Conservation (phyloP, 92 coral and sea anemone species). For the Phenganax stokvisi region DNA sequence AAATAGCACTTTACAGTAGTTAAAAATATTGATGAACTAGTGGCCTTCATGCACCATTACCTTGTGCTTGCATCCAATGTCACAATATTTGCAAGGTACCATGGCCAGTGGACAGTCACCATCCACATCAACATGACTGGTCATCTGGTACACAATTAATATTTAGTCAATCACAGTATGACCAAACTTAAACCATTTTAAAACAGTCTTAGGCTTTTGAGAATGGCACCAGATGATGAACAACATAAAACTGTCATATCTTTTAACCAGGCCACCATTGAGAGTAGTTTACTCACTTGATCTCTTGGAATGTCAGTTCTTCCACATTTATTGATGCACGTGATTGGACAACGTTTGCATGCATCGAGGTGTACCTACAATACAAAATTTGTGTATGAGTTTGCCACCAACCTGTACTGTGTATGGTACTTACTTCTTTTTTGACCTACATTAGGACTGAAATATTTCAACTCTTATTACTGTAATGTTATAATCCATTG, state of each 20-base stretch:
- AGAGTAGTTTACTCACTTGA: conserved; percentile 53
- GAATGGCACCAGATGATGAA: too few relatives aligned
- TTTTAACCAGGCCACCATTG: too few relatives aligned
- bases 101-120: conserved; percentile 94
- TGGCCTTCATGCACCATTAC: conserved; percentile 34
- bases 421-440: too few relatives aligned
- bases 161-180: neutral
- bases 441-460: neutral
- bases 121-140: conserved; percentile 77
- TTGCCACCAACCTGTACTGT: too few relatives aligned
- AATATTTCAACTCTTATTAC: neutral
- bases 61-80: conserved; percentile 89
- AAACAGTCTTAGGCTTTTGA: too few relatives aligned
- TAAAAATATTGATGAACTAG: too few relatives aligned
- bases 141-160: conserved; percentile 56
- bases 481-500: too few relatives aligned
- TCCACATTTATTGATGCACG: conserved; percentile 90
- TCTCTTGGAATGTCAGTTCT: conserved; percentile 93
- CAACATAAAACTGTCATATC: too few relatives aligned
- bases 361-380: conserved; percentile 75
- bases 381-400: neutral
- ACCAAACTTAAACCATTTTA: too few relatives aligned
- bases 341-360: conserved; percentile 72
- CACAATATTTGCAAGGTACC: conserved; percentile 81
- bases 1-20: too few relatives aligned